Evolutionary conservation across 1,140 invertebrate genomes (phyloP), one percentile per base, ranked within the genome.

Genomic region (Rhagoletis zephyria): DNA sequence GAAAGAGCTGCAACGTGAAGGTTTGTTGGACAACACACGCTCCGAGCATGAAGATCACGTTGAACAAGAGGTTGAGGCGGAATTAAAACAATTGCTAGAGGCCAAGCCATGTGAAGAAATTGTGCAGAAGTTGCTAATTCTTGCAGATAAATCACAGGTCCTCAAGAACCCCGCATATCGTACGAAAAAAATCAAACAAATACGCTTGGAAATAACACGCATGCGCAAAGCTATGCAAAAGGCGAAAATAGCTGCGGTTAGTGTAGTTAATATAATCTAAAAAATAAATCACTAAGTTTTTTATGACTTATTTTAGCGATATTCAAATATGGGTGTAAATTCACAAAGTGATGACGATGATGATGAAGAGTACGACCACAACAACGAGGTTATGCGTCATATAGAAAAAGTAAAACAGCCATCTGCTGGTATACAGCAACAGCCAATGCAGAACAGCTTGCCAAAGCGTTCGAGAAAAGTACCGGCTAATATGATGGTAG

Each of bases 1-100:
- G 4, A 95, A 96, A 89, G 96, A 97, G 88, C 93, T 97, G 4
- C 95, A 97, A 87, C 93, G 94, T 12, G 95, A 96, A 56, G 96
- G 96, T 6, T 89, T 93, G 48, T 89, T 92, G 89, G 91, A 93
- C 89, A 89, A 90, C 6, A 87, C 87, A 51, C 89, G 90, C 45
- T 89, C 89, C 16, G 93, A 94, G 64, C 90, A 90, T 48, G 88
- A 89, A 42, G 94, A 94, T 88, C 91, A 93, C 87, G 90, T 94
- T 19, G 93, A 93, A 85, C 88, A 90, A 16, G 94, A 94, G 89
- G 94, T 94, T 85, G 94, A 95, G 87, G 93, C 92, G 59, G 94
- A 95, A 89, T 88, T 94, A 48, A 93, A 94, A 86, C 90, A 90
- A 89, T 88, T 94, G 86, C 90, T 94, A 89, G 91, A 91, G 88